Evolutionary conservation across 2,888 invertebrate genomes (phyloP).

Genomic region (Leptinotarsa peninsularis): DNA sequence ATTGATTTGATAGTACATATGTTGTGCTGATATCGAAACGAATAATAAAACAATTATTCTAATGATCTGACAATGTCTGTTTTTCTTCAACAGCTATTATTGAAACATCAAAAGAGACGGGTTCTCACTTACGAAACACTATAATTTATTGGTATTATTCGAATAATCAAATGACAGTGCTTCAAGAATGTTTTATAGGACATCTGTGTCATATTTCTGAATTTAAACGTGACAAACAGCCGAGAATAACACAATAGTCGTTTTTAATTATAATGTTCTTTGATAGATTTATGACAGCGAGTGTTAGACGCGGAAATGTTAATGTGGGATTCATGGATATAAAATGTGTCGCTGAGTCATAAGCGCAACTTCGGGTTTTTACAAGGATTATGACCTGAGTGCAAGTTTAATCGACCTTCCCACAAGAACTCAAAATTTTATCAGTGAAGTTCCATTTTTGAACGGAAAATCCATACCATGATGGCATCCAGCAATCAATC

Average conservation of each 20-base stretch:
- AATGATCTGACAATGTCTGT: constrained; percentile 12
- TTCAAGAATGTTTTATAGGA: constrained; percentile 56
- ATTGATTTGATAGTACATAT: background rate
- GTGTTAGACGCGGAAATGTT: constrained; percentile 50
- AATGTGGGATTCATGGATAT: constrained; percentile 36
- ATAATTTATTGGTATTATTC: constrained; percentile 51
- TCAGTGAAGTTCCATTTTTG: no score
- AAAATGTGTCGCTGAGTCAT: constrained; percentile 9
- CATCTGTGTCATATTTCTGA: constrained; percentile 54
- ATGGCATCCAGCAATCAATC: no score
- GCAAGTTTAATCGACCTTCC: no score
- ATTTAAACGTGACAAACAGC: constrained; percentile 58
- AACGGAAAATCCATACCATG: no score
- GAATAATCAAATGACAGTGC: constrained; percentile 54
- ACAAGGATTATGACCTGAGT: background rate
- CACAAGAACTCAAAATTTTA: no score
- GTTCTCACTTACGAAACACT: constrained; percentile 34
- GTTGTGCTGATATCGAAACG: constrained; percentile 5
- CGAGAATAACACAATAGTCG: constrained; percentile 52
- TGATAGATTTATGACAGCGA: constrained; percentile 57
- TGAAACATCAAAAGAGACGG: constrained; percentile 34
- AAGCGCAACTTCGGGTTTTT: background rate
- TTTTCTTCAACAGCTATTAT: constrained; percentile 20
- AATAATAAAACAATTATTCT: constrained; percentile 25
- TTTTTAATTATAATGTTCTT: constrained; percentile 57